A percentile compares a stretch with the other conserved stretches of the same genome.
These are phyloP conservation scores for Caenorhabditis briggsae DNA, from an alignment of 1,140 invertebrate species.

Conservation along the genomic window DNA sequence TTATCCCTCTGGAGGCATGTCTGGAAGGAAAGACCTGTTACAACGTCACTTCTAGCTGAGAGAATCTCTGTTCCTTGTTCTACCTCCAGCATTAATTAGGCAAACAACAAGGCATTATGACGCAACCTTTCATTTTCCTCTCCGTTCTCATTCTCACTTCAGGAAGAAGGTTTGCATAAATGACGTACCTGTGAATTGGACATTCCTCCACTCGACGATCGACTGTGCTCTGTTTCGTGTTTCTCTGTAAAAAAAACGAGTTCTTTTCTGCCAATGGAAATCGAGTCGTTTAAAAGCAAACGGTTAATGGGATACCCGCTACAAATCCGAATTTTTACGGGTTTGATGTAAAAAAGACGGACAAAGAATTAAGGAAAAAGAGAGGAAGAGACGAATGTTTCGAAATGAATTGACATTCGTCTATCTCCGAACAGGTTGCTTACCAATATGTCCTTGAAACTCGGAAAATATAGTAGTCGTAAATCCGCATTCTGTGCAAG, in stretches of 20 bases:
- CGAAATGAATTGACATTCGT: constrained; percentile 44
- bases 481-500: constrained; percentile 66
- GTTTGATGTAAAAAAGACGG: constrained; percentile 49
- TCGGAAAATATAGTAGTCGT: constrained; percentile 63
- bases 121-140: constrained; percentile 8
- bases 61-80: neutral
- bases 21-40: constrained; percentile 40
- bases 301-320: constrained; percentile 42
- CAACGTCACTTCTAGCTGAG: constrained; percentile 17
- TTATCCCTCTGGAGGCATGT: constrained; percentile 18
- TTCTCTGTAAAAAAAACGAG: constrained; percentile 50
- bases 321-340: constrained; percentile 56
- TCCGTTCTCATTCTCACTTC: neutral
- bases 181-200: constrained; percentile 57
- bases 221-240: constrained; percentile 58
- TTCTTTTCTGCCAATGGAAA: neutral
- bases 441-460: constrained; percentile 65
- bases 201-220: constrained; percentile 56
- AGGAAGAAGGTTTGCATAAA: neutral
- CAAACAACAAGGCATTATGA: constrained; percentile 44
- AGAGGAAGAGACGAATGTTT: constrained; percentile 27
- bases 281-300: neutral
- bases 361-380: neutral
- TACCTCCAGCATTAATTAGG: constrained; percentile 41
- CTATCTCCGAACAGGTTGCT: constrained; percentile 55